Percentiles rank a stretch among this genome's conserved stretches.
Evolutionary conservation across 2,888 invertebrate species (phyloP).

Genomic region (Aphodius sticticus): DNA sequence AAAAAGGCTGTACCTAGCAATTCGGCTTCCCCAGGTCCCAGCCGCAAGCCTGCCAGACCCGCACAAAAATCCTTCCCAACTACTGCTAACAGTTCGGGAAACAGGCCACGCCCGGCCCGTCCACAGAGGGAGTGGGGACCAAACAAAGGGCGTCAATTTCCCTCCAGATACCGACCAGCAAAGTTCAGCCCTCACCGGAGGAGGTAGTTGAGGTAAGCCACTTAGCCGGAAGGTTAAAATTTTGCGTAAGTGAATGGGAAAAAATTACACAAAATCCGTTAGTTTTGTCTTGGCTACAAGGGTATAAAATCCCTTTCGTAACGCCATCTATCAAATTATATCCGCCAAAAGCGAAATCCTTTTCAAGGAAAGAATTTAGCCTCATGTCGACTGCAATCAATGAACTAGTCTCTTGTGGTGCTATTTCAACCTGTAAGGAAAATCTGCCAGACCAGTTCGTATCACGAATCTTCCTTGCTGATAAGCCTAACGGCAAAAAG

Average conservation of each 20-base stretch:
- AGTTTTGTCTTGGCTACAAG: conserved; percentile 7
- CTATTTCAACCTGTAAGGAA: not conserved
- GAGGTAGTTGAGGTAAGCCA: not conserved
- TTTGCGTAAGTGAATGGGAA: not conserved
- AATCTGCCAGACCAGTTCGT: conserved; percentile 10
- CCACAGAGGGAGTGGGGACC: conserved; percentile 16
- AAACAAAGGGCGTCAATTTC: not conserved
- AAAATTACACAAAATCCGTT: not conserved
- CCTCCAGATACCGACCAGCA: not conserved
- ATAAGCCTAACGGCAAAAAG: too few relatives aligned
- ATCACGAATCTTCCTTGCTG: conserved; percentile 25
- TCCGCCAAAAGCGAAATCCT: not conserved
- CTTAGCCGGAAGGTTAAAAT: conserved; percentile 6
- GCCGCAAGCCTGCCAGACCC: not conserved
- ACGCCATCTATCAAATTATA: not conserved
- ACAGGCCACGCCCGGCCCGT: conserved; percentile 14
- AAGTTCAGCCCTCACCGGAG: not conserved
- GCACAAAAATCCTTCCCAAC: not conserved
- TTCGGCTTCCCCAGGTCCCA: not conserved
- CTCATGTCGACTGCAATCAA: not conserved
- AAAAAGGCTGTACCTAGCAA: too few relatives aligned
- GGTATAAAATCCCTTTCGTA: not conserved
- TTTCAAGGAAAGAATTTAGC: not conserved
- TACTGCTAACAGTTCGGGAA: conserved; percentile 11
- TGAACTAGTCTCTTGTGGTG: not conserved